phyloP scores from a whole-genome alignment of 2,797 vertebrate genomes.

The Anniella stebbinsi region DNA sequence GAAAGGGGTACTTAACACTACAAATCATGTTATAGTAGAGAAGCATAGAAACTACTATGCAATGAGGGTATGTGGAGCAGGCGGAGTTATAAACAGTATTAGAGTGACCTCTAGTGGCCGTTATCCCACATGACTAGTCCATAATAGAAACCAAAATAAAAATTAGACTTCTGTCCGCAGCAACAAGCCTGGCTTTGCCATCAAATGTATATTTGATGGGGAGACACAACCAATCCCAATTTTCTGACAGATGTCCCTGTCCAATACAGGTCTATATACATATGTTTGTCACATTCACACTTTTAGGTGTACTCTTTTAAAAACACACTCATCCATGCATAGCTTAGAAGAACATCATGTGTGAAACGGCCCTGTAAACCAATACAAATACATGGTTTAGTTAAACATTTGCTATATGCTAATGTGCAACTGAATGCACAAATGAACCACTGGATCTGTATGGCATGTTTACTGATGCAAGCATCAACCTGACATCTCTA shows the following conservation, averaged over 20 bases:
- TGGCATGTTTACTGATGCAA: background rate
- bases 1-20: background rate
- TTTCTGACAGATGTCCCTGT: too few species aligned
- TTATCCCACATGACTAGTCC: background rate
- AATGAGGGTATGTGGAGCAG: too few species aligned
- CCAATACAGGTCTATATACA: too few species aligned
- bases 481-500: too few species aligned
- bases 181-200: background rate
- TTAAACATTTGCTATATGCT: background rate
- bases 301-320: background rate
- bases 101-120: constrained; percentile 19
- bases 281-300: too few species aligned
- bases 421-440: background rate
- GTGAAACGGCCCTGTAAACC: background rate
- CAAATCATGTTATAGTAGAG: background rate
- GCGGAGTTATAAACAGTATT: background rate
- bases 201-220: background rate
- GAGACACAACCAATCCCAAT: background rate
- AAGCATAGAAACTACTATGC: background rate
- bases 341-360: background rate
- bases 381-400: background rate
- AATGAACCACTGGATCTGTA: background rate
- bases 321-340: background rate
- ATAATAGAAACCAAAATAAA: background rate
- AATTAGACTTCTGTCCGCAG: too few species aligned